Evolutionary conservation across 2,113 vertebrate species (phyloP), one percentile per base, ranked within the genome.

Genomic region (Dipodomys merriami): DNA sequence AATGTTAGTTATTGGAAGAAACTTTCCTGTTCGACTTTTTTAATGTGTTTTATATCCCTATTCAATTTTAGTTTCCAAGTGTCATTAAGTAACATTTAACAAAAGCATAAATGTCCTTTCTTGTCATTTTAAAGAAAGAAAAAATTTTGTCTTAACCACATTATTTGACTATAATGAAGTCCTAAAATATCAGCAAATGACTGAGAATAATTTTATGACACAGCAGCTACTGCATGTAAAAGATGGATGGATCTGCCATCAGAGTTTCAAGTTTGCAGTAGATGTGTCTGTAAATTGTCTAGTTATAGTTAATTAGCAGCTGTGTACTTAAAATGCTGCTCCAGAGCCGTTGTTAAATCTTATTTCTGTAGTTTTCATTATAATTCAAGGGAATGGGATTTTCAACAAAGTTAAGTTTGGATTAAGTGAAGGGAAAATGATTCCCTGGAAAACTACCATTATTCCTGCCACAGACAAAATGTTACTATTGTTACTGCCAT

Each of bases 41-140:
- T 87, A 86, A 87, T 57, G 33, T 1, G 77, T 91, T 95, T 94
- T 86, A 73, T 81, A 87, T 79, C 1, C 60, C 30, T 3, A 44
- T 33, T 76, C 30, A 76, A 18, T 69, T 81, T 86, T 84, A 77
- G 4, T 44, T 89, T 87, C 35, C 65, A 68, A 84, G 19, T 78
- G 15, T 95, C 84, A 73, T 72, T 71, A 95, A 89, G 39, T 60
- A 89, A 39, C 81, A 96, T 74, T 86, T 76, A 78, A 85, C 49
- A 93, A 46, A 91, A 27, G 3, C 16, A 87, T 74, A 79, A 79
- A 67, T 74, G 29, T 57, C 35, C 13, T 86, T 81, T 86, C 35
- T 80, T 94, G 18, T 94, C 69, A 79, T 90, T 76, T 83, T 60
- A 91, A 93, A 91, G 33, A 57, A 80, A 83, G 49, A 89, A 44